A percentile compares a stretch with the other conserved stretches of the same genome.
Conservation (phyloP, 2,113 vertebrate species). For the Pandion haliaetus region DNA sequence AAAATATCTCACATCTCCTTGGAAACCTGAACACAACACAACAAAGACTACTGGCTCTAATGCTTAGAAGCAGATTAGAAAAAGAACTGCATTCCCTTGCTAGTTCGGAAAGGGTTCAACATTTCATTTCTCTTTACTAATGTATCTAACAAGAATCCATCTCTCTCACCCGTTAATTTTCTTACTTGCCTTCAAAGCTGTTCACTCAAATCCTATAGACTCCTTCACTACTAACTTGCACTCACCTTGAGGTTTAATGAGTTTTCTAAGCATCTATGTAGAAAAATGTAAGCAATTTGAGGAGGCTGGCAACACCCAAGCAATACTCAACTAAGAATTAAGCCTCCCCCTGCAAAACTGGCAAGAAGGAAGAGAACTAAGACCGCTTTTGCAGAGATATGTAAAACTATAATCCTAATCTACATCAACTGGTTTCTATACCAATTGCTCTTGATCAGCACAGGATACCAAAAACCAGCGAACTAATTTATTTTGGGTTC, state of each 20-base stretch:
- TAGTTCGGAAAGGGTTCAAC: background rate
- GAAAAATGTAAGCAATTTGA: background rate
- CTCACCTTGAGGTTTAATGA: background rate
- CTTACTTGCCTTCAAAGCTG: background rate
- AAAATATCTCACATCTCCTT: conserved; percentile 46
- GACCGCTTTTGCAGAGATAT: background rate
- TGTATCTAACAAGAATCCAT: background rate
- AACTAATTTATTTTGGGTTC: background rate
- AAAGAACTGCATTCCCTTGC: background rate
- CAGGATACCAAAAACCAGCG: background rate
- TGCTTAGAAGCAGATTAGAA: background rate
- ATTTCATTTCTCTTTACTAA: background rate
- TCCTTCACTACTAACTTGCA: background rate
- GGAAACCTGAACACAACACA: conserved; percentile 40
- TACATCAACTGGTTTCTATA: background rate
- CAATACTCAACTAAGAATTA: background rate
- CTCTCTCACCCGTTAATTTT: background rate
- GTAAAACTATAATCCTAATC: background rate
- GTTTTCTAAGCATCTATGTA: background rate
- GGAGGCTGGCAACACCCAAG: background rate
- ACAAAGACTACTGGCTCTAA: background rate
- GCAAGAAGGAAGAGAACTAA: background rate
- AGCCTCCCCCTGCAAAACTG: background rate
- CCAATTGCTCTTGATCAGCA: background rate
- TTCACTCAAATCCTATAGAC: background rate